Evolutionary conservation across 2,797 vertebrate genomes (phyloP), one percentile per base, ranked within the genome.

Genomic region (Argya squamiceps): DNA sequence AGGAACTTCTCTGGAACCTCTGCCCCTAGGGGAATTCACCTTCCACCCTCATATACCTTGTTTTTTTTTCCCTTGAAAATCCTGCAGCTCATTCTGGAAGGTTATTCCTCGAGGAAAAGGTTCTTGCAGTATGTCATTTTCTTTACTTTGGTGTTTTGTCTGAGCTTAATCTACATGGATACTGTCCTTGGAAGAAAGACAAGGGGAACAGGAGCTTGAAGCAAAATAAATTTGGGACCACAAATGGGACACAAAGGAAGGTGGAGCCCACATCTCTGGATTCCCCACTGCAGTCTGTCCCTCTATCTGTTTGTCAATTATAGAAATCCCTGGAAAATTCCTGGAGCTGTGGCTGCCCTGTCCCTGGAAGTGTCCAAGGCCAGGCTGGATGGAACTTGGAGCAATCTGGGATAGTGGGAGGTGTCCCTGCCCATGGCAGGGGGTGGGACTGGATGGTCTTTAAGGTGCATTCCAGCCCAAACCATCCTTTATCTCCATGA

Each of bases 21-120:
- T 20, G 6, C 1, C 3, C 9, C 2, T 13, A 30, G 24, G 7
- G 23, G 1, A 12, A 1, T 3, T 87, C 55, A 49, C 6, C 5
- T 4, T 41, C 26, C 39, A 1, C 21, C 36, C 18, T 84, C 29
- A 14, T 11, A 8, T 4, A 44, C 6, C 1, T 1, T 8, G 5
- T 9, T 5, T n/a, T 75, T 75, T 71, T 91, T 53, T 20, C 23
- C 18, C 10, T 64, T 76, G 23, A 12, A 32, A 34, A 22, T 53
- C 8, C 65, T 71, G 6, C 12, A 19, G 10, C 18, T 77, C 15
- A 3, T 73, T 65, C 23, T 83, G 56, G 37, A 77, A 70, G 9
- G 10, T 32, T 62, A 22, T 47, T 91, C 11, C 41, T 73, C 0
- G 0, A 69, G 24, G 16, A 16, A 55, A 78, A 11, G 6, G 22